These are phyloP conservation scores for Acleris cristana DNA, from an alignment of 2,888 invertebrate species.

Conservation along the genomic window DNA sequence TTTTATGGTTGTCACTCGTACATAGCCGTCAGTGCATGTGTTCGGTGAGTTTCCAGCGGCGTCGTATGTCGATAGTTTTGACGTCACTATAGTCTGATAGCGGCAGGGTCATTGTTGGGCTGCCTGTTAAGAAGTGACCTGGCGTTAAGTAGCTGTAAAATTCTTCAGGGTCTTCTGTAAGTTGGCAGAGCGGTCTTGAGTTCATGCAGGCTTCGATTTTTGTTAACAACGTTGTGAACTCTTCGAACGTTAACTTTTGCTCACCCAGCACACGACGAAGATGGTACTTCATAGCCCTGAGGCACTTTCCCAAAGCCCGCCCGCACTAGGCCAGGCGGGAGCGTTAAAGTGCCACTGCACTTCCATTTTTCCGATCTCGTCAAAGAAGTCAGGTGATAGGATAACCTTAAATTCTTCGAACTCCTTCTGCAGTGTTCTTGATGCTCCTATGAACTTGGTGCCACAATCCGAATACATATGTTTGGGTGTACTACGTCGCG, in stretches of 20 bases:
- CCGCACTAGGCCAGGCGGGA: conserved; percentile 39
- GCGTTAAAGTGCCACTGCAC: conserved; percentile 39
- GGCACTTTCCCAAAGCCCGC: conserved; percentile 39
- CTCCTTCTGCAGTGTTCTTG: conserved; percentile 6
- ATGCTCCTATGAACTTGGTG: conserved; percentile 42
- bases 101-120: conserved; percentile 30
- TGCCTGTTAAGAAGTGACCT: conserved; percentile 42
- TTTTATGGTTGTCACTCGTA: conserved; percentile 19
- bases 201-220: conserved; percentile 42
- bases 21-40: conserved; percentile 31
- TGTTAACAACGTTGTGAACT: conserved; percentile 35
- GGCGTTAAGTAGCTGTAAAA: conserved; percentile 41
- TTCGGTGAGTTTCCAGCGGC: conserved; percentile 27
- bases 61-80: background rate
- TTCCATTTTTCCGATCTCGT: conserved; percentile 8
- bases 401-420: conserved; percentile 11
- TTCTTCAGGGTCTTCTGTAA: conserved; percentile 42
- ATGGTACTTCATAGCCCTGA: conserved; percentile 40
- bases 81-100: conserved; percentile 16
- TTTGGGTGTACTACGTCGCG: conserved; percentile 37
- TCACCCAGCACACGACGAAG: conserved; percentile 36
- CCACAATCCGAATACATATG: conserved; percentile 41
- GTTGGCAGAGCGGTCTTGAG: conserved; percentile 39
- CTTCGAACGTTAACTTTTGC: conserved; percentile 39
- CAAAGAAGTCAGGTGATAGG: conserved; percentile 8